phyloP scores from a whole-genome alignment of 2,797 vertebrate genomes.

The Cetoscarus ocellatus region DNA sequence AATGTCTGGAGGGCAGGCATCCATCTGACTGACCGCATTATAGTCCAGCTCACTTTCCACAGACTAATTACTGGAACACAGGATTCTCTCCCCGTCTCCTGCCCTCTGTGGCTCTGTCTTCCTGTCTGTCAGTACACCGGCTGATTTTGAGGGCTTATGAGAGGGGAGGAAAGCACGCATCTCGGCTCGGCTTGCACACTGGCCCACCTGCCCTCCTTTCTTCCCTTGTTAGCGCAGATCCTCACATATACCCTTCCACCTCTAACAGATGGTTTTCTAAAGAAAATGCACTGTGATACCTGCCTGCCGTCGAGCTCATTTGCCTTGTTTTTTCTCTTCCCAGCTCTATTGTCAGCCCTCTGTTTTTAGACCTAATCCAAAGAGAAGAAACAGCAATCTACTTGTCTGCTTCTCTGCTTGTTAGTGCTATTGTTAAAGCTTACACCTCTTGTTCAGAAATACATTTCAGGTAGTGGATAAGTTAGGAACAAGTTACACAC shows the following conservation, averaged over 20 bases:
- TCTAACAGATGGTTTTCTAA: slow-evolving; percentile 58
- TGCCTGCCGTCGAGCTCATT: slow-evolving; percentile 51
- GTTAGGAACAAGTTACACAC: slow-evolving; percentile 10
- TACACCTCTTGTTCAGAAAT: slow-evolving; percentile 27
- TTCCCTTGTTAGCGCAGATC: slow-evolving; percentile 61
- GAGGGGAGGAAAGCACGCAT: slow-evolving; percentile 55
- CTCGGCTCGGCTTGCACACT: slow-evolving; percentile 56
- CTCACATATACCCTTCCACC: slow-evolving; percentile 38
- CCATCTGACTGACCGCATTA: slow-evolving; percentile 81
- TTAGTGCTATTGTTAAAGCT: slow-evolving; percentile 47
- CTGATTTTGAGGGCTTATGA: slow-evolving; percentile 59
- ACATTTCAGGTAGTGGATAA: slow-evolving; percentile 25
- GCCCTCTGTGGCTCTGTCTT: slow-evolving; percentile 43
- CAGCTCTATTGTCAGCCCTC: slow-evolving; percentile 39
- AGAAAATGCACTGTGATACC: slow-evolving; percentile 56
- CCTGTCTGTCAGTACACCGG: slow-evolving; percentile 38
- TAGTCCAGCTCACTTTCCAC: slow-evolving; percentile 73
- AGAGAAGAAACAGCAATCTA: slow-evolving; percentile 43
- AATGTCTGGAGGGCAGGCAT: slow-evolving; percentile 81
- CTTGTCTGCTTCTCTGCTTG: slow-evolving; percentile 31
- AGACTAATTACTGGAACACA: slow-evolving; percentile 81
- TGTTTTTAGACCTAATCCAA: slow-evolving; percentile 45
- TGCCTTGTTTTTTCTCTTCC: slow-evolving; percentile 50
- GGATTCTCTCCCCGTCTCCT: slow-evolving; percentile 60
- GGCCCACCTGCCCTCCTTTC: slow-evolving; percentile 66